phyloP scores from a whole-genome alignment of 2,888 invertebrate species.

The Auanema freiburgensis region DNA sequence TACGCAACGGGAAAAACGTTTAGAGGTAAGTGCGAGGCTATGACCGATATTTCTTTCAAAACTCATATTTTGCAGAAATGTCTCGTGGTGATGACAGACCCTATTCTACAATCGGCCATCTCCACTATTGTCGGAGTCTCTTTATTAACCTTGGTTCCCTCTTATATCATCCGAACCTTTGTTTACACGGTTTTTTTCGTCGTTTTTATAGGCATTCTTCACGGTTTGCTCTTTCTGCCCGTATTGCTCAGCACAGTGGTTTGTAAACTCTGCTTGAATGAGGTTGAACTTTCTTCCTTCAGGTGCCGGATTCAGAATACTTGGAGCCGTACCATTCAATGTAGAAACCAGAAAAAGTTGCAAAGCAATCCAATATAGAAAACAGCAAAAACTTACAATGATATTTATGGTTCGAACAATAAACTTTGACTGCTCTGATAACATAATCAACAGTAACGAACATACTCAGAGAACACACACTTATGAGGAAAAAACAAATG shows the following conservation, averaged over 20 bases:
- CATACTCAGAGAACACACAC: too few species aligned
- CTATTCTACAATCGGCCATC: conserved; percentile 57
- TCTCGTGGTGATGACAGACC: conserved; percentile 52
- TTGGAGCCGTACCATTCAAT: conserved; percentile 22
- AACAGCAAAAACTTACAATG: too few species aligned
- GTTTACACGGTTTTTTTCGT: conserved; percentile 60
- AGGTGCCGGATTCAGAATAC: conserved; percentile 30
- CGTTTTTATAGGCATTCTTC: conserved; percentile 54
- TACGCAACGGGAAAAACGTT: conserved; percentile 43
- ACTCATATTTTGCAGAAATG: conserved; percentile 38
- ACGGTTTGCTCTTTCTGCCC: conserved; percentile 57
- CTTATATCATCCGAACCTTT: conserved; percentile 61
- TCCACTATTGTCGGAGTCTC: conserved; percentile 57
- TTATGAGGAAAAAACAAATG: too few species aligned
- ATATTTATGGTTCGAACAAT: too few species aligned
- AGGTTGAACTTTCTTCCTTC: too few species aligned
- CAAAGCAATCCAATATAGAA: too few species aligned
- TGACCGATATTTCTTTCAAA: background rate
- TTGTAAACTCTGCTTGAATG: conserved; percentile 8
- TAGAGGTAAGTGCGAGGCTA: conserved; percentile 42
- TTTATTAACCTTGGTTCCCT: conserved; percentile 51
- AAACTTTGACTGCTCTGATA: too few species aligned
- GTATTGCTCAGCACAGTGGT: conserved; percentile 54
- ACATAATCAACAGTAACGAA: too few species aligned
- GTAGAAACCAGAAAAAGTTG: too few species aligned